phyloP scores from a whole-genome alignment of 2,113 vertebrate genomes.

The Alethe castanea region DNA sequence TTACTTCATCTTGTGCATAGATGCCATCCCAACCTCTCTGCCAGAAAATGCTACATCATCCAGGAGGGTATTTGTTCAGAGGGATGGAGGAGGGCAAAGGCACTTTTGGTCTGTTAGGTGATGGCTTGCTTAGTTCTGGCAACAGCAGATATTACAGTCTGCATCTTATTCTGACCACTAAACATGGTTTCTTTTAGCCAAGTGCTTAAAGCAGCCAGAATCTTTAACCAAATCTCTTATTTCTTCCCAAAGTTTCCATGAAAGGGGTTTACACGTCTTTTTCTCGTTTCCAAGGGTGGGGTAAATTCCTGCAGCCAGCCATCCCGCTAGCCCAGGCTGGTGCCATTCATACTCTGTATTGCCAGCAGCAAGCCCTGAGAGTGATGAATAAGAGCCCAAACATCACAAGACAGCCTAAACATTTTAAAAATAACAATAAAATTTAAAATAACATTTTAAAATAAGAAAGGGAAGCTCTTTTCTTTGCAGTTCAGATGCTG shows the following conservation, averaged over 20 bases:
- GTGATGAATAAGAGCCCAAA: neutral
- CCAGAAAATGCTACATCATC: neutral
- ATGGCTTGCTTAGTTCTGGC: neutral
- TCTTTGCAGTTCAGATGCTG: neutral
- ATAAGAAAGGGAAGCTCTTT: neutral
- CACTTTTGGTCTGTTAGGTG: neutral
- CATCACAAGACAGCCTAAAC: neutral
- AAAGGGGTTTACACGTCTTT: neutral
- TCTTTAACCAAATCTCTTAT: neutral
- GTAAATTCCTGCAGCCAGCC: neutral
- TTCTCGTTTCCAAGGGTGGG: neutral
- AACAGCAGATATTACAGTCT: neutral
- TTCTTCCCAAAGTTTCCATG: conserved; percentile 7
- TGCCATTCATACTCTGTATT: neutral
- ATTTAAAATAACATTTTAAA: conserved; percentile 12
- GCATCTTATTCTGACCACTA: neutral
- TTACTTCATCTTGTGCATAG: neutral
- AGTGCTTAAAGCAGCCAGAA: neutral
- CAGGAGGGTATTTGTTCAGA: neutral
- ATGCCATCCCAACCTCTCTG: neutral
- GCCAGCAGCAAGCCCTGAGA: neutral
- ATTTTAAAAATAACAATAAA: neutral
- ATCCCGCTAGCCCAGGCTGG: neutral
- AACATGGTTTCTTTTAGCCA: neutral
- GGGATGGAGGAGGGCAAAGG: neutral